A percentile compares a stretch with the other conserved stretches of the same genome.
Conservation (phyloP, 2,113 vertebrate species). For the Cyphomyrus plagiostoma region DNA sequence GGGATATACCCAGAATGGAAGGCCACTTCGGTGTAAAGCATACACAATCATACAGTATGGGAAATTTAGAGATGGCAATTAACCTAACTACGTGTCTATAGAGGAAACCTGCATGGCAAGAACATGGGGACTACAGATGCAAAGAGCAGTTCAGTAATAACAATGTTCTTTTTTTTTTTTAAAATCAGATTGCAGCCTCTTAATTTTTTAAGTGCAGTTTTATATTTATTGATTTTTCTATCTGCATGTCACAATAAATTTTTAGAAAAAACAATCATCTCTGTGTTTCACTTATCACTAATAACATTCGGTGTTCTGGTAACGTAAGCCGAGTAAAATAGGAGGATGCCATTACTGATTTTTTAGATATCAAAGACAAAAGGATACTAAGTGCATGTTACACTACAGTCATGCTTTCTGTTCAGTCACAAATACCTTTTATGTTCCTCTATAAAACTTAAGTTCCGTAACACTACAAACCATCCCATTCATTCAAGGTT, state of each 20-base stretch:
- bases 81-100: not conserved
- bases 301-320: not conserved
- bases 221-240: not conserved
- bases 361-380: not conserved
- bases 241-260: not conserved
- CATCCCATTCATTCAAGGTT: not conserved
- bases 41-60: not conserved
- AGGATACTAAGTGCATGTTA: not conserved
- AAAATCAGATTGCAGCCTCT: not conserved
- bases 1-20: not conserved
- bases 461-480: not conserved
- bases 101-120: not conserved
- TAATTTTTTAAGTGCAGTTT: not conserved
- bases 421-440: not conserved
- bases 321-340: not conserved
- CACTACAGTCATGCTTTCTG: not conserved
- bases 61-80: not conserved
- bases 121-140: not conserved
- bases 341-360: not conserved
- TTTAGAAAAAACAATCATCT: not conserved
- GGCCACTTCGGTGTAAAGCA: not conserved
- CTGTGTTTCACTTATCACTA: not conserved
- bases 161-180: not conserved
- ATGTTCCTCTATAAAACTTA: not conserved
- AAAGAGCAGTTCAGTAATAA: not conserved